Conservation (phyloP, 2,888 invertebrate species). For the Callyntrura guangdongensis region DNA sequence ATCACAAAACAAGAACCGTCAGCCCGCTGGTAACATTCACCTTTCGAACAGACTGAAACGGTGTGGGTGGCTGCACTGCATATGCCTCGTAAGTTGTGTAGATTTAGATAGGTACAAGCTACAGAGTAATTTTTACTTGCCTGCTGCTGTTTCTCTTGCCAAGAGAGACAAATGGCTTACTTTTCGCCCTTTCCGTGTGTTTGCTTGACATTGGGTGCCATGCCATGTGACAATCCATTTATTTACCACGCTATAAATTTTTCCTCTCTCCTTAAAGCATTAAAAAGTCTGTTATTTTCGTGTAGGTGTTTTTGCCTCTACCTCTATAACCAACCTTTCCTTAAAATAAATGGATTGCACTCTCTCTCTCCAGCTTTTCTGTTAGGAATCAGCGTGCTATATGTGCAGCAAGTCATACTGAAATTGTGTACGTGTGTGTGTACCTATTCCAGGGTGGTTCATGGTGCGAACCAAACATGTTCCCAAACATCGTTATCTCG, state of each 20-base stretch:
- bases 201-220: slow-evolving; percentile 42
- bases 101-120: neutral
- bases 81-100: neutral
- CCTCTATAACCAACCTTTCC: too few relatives aligned
- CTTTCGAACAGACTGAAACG: neutral
- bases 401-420: neutral
- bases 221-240: slow-evolving; percentile 66
- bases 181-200: slow-evolving; percentile 59
- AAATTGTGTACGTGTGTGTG: neutral
- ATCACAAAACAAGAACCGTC: neutral
- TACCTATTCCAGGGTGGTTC: neutral
- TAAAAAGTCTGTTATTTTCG: neutral
- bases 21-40: slow-evolving; percentile 7
- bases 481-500: neutral
- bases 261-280: slow-evolving; percentile 20
- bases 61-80: neutral
- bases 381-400: neutral
- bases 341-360: neutral
- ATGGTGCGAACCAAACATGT: slow-evolving; percentile 42
- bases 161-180: slow-evolving; percentile 65
- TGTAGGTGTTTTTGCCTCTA: neutral
- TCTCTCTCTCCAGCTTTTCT: neutral
- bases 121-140: neutral
- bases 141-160: neutral
- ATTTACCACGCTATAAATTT: slow-evolving; percentile 52